phyloP scores from a whole-genome alignment of 2,113 vertebrate species.

The Rana temporaria region DNA sequence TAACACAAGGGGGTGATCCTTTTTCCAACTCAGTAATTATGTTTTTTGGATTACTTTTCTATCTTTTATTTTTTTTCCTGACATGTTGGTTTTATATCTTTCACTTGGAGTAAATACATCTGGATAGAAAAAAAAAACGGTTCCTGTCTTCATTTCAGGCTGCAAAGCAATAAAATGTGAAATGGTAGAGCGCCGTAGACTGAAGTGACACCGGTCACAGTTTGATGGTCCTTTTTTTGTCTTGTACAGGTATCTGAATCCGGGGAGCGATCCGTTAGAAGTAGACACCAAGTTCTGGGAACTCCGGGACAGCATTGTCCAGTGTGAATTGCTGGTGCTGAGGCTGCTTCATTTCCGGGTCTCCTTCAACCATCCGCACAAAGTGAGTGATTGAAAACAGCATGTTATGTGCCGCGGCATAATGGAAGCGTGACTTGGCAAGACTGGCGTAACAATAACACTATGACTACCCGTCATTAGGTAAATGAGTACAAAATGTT shows the following conservation, averaged over 20 bases:
- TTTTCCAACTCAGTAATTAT: too few relatives aligned
- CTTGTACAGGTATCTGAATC: conserved; percentile 76
- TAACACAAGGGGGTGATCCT: too few relatives aligned
- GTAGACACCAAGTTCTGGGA: conserved; percentile 85
- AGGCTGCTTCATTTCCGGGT: conserved; percentile 85
- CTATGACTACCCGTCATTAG: background rate
- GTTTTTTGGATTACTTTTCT: too few relatives aligned
- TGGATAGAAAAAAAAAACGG: too few relatives aligned
- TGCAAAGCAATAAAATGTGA: too few relatives aligned
- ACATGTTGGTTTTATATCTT: too few relatives aligned
- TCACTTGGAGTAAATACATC: too few relatives aligned
- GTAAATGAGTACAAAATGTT: background rate
- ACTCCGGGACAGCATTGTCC: conserved; percentile 84
- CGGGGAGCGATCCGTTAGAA: conserved; percentile 75
- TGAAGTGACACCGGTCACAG: too few relatives aligned
- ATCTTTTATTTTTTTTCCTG: too few relatives aligned
- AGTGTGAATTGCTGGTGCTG: conserved; percentile 86
- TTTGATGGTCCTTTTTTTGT: background rate
- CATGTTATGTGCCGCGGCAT: background rate
- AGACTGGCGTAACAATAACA: background rate
- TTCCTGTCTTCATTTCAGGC: too few relatives aligned
- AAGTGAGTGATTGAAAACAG: conserved; percentile 66
- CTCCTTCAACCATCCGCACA: conserved; percentile 86
- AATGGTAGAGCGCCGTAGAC: too few relatives aligned
- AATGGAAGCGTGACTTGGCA: background rate